These are phyloP conservation scores for Leucozona laternaria DNA, from an alignment of 2,888 invertebrate genomes.

Conservation along the genomic window DNA sequence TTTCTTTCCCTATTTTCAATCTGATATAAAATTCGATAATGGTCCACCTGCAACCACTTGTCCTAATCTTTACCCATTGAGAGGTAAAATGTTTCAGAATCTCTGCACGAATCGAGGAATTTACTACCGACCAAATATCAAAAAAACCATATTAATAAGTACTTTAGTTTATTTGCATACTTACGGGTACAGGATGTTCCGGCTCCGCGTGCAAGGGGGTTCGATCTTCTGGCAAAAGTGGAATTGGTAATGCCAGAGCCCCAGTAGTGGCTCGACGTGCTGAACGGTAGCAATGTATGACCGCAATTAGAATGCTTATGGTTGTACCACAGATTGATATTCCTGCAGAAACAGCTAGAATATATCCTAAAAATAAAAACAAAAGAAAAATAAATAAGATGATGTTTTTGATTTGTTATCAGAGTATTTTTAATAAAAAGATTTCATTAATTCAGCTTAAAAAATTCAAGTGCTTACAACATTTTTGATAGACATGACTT, in stretches of 20 bases:
- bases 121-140: neutral
- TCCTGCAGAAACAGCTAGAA: constrained; percentile 80
- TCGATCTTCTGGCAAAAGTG: constrained; percentile 80
- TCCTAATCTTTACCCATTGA: constrained; percentile 68
- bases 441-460: neutral
- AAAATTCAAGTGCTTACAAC: neutral
- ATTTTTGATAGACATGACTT: neutral
- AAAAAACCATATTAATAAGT: neutral
- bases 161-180: constrained; percentile 75
- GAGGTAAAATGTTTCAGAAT: constrained; percentile 56
- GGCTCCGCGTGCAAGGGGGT: constrained; percentile 83
- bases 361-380: constrained; percentile 79
- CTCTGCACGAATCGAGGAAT: constrained; percentile 64
- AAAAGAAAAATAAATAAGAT: neutral
- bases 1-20: constrained; percentile 65
- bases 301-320: constrained; percentile 81
- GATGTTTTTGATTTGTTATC: neutral
- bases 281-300: constrained; percentile 79
- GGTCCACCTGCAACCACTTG: constrained; percentile 67
- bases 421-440: neutral
- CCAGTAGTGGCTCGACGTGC: constrained; percentile 79
- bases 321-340: constrained; percentile 81
- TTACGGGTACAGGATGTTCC: constrained; percentile 84
- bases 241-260: constrained; percentile 83
- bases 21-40: constrained; percentile 16